Conservation (phyloP, 2,888 invertebrate species). For the Apamea anceps region DNA sequence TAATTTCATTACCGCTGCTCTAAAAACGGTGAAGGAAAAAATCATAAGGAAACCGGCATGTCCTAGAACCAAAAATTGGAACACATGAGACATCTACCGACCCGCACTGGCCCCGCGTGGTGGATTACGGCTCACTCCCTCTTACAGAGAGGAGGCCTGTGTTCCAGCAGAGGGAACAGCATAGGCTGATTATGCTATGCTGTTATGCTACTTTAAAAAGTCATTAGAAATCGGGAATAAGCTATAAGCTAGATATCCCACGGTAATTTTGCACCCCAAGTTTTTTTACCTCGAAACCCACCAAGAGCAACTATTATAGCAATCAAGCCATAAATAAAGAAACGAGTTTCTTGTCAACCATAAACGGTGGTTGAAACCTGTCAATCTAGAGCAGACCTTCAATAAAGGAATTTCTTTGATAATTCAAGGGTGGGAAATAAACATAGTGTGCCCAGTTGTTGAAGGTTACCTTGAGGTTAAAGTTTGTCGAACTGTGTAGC, state of each 20-base stretch:
- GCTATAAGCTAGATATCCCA: slow-evolving; percentile 6
- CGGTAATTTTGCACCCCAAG: slow-evolving; percentile 14
- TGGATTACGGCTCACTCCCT: neutral
- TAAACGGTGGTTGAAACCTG: slow-evolving; percentile 37
- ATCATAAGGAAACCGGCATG: neutral
- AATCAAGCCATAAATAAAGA: slow-evolving; percentile 26
- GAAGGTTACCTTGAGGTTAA: slow-evolving; percentile 11
- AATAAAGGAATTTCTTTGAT: slow-evolving; percentile 24
- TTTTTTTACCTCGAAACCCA: slow-evolving; percentile 20
- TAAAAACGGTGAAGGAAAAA: neutral
- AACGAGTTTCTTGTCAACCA: slow-evolving; percentile 36
- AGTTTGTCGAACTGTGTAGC: slow-evolving; percentile 50
- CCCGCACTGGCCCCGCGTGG: neutral
- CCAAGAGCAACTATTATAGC: slow-evolving; percentile 39
- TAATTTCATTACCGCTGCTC: neutral
- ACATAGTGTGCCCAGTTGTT: slow-evolving; percentile 9
- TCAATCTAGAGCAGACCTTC: slow-evolving; percentile 40
- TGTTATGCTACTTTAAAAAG: neutral
- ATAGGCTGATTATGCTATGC: no score
- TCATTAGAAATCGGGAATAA: slow-evolving; percentile 6
- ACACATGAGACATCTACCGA: neutral
- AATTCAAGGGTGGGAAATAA: slow-evolving; percentile 44
- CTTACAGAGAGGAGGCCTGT: neutral
- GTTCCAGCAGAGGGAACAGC: neutral
- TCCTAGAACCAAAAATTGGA: no score